phyloP scores from a whole-genome alignment of 2,888 invertebrate species.

The Agrotis ipsilon region DNA sequence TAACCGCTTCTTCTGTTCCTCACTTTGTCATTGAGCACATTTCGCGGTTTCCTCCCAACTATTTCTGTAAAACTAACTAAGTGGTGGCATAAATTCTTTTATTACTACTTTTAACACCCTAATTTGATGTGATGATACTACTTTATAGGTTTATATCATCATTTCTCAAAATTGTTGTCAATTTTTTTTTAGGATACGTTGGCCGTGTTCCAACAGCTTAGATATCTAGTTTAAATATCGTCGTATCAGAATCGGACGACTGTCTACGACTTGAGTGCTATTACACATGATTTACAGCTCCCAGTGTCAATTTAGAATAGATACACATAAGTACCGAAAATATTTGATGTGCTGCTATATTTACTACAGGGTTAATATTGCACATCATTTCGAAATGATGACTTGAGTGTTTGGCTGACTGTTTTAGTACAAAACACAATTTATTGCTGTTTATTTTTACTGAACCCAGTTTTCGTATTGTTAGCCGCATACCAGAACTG shows the following conservation, averaged over 20 bases:
- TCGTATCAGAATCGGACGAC: constrained; percentile 81
- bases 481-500: background rate
- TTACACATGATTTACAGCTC: constrained; percentile 83
- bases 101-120: constrained; percentile 31
- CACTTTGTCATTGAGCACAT: constrained; percentile 43
- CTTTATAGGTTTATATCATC: constrained; percentile 49
- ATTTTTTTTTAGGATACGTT: constrained; percentile 81
- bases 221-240: constrained; percentile 82
- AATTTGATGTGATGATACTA: constrained; percentile 54
- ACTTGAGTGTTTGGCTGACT: constrained; percentile 19
- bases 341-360: constrained; percentile 50
- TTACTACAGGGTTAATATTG: constrained; percentile 36
- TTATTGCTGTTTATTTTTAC: constrained; percentile 28
- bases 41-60: constrained; percentile 56
- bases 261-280: constrained; percentile 79
- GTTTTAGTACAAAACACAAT: constrained; percentile 19
- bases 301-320: constrained; percentile 74
- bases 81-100: constrained; percentile 33
- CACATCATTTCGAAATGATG: constrained; percentile 34
- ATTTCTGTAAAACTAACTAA: constrained; percentile 38
- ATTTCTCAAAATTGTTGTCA: constrained; percentile 67
- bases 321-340: constrained; percentile 44
- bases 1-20: constrained; percentile 59
- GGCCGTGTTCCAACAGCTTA: constrained; percentile 80
- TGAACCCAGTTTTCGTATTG: constrained; percentile 5